Evolutionary conservation across 2,113 vertebrate genomes (phyloP).

Genomic region (Cheirogaleus medius): DNA sequence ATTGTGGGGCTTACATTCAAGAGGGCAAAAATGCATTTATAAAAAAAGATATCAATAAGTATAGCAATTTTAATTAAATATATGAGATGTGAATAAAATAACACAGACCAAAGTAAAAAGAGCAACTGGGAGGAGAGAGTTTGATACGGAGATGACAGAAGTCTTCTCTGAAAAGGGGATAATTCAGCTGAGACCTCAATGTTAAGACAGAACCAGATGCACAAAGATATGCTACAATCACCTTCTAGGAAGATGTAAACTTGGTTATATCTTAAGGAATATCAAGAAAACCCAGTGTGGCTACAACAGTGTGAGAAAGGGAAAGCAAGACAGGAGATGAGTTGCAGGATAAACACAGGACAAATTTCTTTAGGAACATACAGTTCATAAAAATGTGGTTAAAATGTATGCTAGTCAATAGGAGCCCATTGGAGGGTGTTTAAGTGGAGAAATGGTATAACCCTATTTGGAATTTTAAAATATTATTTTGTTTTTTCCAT

Average conservation of each 20-base stretch:
- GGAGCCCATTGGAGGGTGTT: neutral
- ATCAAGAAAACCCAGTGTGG: neutral
- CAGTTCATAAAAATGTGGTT: neutral
- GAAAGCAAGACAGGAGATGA: neutral
- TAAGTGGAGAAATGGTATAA: neutral
- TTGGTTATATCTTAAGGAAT: neutral
- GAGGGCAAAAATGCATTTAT: neutral
- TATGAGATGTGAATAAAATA: neutral
- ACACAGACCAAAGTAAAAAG: neutral
- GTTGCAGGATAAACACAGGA: neutral
- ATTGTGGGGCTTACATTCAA: neutral
- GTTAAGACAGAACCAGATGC: neutral
- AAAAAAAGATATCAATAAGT: neutral
- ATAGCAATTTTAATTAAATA: neutral
- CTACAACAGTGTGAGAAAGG: neutral
- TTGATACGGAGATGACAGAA: neutral
- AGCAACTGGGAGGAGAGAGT: neutral
- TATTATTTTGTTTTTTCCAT: neutral
- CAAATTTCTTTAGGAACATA: neutral
- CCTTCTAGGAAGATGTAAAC: neutral
- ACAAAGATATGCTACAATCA: neutral
- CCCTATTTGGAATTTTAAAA: neutral
- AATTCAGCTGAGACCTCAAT: neutral
- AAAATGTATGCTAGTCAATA: neutral
- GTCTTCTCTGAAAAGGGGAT: neutral